Base-by-base conservation (phyloP, 2,888 invertebrate genomes). In the Ormyrus pomaceus region DNA sequence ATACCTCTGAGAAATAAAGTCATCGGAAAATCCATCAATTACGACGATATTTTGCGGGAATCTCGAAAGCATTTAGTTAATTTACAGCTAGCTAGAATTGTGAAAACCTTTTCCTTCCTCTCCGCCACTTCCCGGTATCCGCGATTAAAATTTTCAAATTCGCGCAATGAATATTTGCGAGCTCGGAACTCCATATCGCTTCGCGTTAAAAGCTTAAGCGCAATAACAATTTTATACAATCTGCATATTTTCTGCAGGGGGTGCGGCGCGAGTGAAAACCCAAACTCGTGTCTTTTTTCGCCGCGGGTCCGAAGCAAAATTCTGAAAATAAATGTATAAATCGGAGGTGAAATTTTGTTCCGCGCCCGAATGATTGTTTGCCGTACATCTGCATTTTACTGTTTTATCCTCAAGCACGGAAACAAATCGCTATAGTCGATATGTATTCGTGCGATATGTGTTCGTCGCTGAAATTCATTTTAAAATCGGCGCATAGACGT, bases 391-490 rank as follows among this genome's bases (percentile, higher is more conserved):
- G 74, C 58, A 74, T 74, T 74, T 74, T 65, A 50, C 50, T 48
- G 56, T 65, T 74, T 74, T 65, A 65, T 65, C 56, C 74, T 74
- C 74, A 74, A 74, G 74, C 74, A 65, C 50, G 56, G 56, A 64
- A 74, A 65, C 74, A 74, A 65, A 74, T 34, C 34, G 74, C 65
- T 74, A 50, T 11, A 6, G 53, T 55, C 53, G 53, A n/a, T 19
- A 6, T 55, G 46, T n/a, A n/a, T n/a, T 11, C 19, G 8, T 11
- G 10, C 9, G 13, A 19, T n/a, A n/a, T n/a, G n/a, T n/a, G 8
- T 10, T 50, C n/a, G n/a, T n/a, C 50, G n/a, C 74, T 34, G 58
- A 74, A 74, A 75, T 75, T 75, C 75, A 75, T 74, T 74, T 74
- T 58, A 74, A 74, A 74, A 66, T 66, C 65, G 19, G 56, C 56